Conservation (phyloP, 2,113 vertebrate species). For the Mohoua ochrocephala region DNA sequence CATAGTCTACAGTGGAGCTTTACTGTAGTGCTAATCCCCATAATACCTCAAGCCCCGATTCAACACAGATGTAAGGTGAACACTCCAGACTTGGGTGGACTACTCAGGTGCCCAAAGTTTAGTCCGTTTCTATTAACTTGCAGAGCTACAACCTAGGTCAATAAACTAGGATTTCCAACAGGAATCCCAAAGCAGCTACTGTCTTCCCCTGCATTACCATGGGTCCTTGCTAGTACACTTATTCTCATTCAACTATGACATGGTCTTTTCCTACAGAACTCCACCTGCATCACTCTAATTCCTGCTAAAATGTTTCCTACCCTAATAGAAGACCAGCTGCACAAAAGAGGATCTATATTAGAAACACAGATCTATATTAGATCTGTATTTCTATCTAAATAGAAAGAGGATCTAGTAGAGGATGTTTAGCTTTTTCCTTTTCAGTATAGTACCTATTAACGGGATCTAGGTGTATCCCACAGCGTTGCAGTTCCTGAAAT, state of each 20-base stretch:
- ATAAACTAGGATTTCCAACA: not conserved
- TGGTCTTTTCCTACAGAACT: not conserved
- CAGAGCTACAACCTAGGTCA: not conserved
- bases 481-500: conserved; percentile 45
- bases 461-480: conserved; percentile 40
- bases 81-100: not conserved
- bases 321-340: not conserved
- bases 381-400: not conserved
- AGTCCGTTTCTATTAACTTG: not conserved
- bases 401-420: not conserved
- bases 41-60: not conserved
- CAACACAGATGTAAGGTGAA: not conserved
- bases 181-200: not conserved
- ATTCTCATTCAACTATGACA: not conserved
- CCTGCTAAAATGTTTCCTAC: not conserved
- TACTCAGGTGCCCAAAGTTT: not conserved
- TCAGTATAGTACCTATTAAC: not conserved
- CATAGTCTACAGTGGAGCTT: not conserved
- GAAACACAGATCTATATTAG: not conserved
- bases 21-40: not conserved
- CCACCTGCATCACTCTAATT: not conserved
- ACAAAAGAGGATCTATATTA: not conserved
- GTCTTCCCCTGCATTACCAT: not conserved
- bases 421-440: not conserved
- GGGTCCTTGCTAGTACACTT: not conserved